Percentiles rank a stretch among this genome's conserved stretches.
Conservation (phyloP, 1,140 invertebrate species). For the Megalonaias nervosa region DNA sequence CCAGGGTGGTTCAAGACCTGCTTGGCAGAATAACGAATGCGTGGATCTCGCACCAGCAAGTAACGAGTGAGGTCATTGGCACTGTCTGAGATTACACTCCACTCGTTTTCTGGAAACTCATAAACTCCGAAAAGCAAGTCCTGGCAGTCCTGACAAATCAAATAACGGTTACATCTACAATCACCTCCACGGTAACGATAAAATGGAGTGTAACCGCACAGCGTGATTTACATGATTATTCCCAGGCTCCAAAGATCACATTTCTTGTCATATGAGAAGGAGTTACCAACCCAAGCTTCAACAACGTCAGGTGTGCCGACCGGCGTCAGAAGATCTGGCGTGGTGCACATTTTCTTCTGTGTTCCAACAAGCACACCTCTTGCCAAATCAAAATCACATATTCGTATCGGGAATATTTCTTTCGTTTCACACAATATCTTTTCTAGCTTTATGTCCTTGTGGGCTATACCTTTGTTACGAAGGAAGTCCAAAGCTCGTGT, state of each 20-base stretch:
- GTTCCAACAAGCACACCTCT: conserved; percentile 91
- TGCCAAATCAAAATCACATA: conserved; percentile 98
- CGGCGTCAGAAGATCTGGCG: too few species aligned
- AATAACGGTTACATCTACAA: conserved; percentile 96
- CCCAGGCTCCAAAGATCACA: too few species aligned
- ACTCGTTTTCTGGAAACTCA: conserved; percentile 78
- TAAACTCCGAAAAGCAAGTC: conserved; percentile 74
- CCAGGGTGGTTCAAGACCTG: too few species aligned
- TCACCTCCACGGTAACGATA: conserved; percentile 77
- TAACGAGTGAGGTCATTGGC: too few species aligned
- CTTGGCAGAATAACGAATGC: too few species aligned
- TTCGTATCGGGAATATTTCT: conserved; percentile 92
- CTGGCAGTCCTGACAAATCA: too few species aligned
- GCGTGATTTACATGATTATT: conserved; percentile 99
- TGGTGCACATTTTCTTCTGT: too few species aligned
- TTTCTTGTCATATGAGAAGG: conserved; percentile 85
- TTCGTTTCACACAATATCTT: conserved; percentile 97
- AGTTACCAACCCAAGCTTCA: conserved; percentile 94
- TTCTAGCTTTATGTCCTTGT: conserved; percentile 96
- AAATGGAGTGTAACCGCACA: conserved; percentile 99
- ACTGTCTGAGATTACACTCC: too few species aligned
- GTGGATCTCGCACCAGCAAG: too few species aligned
- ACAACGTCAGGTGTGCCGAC: too few species aligned
- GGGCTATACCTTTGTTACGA: conserved; percentile 92
- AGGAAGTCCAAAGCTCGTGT: conserved; percentile 95